Conservation (phyloP, 2,888 invertebrate species). For the Lasioglossum pauxillum region DNA sequence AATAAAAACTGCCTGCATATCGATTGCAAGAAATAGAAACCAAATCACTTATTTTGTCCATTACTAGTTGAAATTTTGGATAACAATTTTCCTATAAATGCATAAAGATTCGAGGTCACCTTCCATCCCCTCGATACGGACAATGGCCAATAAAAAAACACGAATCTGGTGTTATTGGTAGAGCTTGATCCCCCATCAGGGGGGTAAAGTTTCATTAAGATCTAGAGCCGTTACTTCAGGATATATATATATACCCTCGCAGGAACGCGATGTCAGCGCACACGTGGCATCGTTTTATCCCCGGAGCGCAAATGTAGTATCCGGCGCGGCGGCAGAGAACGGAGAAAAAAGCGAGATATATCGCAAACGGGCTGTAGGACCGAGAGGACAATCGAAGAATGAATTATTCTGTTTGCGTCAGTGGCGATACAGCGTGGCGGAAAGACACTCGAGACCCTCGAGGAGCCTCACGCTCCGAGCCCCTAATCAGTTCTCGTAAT, state of each 20-base stretch:
- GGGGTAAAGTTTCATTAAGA: background rate
- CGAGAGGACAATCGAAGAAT: background rate
- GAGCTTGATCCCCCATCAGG: background rate
- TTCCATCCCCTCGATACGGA: background rate
- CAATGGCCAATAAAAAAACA: background rate
- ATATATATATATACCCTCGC: background rate
- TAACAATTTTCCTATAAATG: no score
- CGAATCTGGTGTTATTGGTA: background rate
- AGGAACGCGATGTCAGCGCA: background rate
- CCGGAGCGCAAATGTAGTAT: background rate
- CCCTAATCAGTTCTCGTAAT: slow-evolving; percentile 15
- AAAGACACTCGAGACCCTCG: slow-evolving; percentile 11
- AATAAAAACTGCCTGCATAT: no score
- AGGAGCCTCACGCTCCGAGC: slow-evolving; percentile 3
- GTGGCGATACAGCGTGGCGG: background rate
- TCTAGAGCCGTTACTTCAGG: background rate
- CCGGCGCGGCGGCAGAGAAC: background rate
- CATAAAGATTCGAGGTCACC: background rate
- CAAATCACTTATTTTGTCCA: no score
- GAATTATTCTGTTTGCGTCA: background rate
- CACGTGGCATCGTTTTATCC: background rate
- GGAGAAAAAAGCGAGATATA: background rate
- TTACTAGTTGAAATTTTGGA: no score
- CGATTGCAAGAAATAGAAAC: no score
- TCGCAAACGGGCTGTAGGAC: background rate